Percentiles rank a stretch among this genome's conserved stretches.
phyloP scores from a whole-genome alignment of 1,140 invertebrate genomes.

The Diabrotica undecimpunctata region DNA sequence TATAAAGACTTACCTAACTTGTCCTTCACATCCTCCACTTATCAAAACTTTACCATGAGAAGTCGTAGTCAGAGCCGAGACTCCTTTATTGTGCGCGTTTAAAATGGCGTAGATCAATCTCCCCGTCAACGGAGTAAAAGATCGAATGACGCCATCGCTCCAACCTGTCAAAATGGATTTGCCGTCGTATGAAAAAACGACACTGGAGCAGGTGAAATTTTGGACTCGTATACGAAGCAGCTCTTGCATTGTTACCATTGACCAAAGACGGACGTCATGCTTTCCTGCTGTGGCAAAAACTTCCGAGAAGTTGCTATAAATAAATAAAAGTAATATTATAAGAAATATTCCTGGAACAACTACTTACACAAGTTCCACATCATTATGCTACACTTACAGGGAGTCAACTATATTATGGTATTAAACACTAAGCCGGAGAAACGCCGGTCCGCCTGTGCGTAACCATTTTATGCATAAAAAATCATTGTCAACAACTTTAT shows the following conservation, averaged over 20 bases:
- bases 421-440: constrained; percentile 8
- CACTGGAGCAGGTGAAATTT: constrained; percentile 78
- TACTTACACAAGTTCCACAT: no score
- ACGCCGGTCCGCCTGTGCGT: neutral
- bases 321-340: neutral
- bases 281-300: constrained; percentile 83
- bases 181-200: constrained; percentile 76
- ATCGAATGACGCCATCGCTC: constrained; percentile 84
- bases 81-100: constrained; percentile 84
- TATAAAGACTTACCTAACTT: constrained; percentile 59
- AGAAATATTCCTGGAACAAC: no score
- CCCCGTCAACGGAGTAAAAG: constrained; percentile 80
- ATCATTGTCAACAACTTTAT: neutral
- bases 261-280: constrained; percentile 84
- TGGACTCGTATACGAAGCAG: constrained; percentile 76
- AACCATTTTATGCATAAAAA: neutral
- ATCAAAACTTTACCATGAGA: constrained; percentile 69
- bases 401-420: no score
- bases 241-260: constrained; percentile 68
- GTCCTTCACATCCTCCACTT: constrained; percentile 84
- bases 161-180: constrained; percentile 72
- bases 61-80: constrained; percentile 72
- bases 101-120: constrained; percentile 73
- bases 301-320: constrained; percentile 64
- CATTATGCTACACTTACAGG: no score